Conservation (phyloP, 2,113 vertebrate species). For the Muscicapa adusta region DNA sequence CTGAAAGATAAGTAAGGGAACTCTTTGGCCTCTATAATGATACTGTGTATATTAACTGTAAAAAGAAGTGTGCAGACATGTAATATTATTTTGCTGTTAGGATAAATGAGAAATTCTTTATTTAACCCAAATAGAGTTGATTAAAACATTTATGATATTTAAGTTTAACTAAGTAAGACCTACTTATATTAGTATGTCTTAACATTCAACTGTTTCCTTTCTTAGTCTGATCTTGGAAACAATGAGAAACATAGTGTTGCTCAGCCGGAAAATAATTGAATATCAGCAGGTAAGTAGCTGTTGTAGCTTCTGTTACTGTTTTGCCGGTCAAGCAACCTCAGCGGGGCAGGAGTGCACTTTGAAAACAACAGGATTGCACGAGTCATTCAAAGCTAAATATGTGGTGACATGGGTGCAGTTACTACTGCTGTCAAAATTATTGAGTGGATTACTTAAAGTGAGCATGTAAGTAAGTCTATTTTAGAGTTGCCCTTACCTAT, state of each 20-base stretch:
- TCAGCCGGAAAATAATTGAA: constrained; percentile 28
- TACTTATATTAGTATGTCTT: too few relatives aligned
- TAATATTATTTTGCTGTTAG: not conserved
- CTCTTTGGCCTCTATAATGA: not conserved
- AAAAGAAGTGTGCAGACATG: not conserved
- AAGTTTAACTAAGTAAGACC: too few relatives aligned
- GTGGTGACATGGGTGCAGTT: not conserved
- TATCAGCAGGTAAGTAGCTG: constrained; percentile 50
- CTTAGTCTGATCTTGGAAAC: constrained; percentile 58
- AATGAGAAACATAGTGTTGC: not conserved
- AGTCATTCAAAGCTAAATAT: not conserved
- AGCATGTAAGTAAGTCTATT: not conserved
- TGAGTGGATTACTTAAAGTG: not conserved
- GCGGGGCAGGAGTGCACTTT: not conserved
- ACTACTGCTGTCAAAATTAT: not conserved
- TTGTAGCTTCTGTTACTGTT: not conserved
- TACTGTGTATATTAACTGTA: not conserved
- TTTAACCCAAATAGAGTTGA: not conserved
- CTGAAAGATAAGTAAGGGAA: not conserved
- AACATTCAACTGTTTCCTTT: not conserved
- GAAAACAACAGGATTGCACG: not conserved
- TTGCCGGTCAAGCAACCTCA: not conserved
- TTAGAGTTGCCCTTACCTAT: not conserved
- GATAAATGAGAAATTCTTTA: not conserved
- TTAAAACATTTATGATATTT: not conserved